Conservation (phyloP, 2,797 vertebrate genomes). For the Brachymystax lenok region DNA sequence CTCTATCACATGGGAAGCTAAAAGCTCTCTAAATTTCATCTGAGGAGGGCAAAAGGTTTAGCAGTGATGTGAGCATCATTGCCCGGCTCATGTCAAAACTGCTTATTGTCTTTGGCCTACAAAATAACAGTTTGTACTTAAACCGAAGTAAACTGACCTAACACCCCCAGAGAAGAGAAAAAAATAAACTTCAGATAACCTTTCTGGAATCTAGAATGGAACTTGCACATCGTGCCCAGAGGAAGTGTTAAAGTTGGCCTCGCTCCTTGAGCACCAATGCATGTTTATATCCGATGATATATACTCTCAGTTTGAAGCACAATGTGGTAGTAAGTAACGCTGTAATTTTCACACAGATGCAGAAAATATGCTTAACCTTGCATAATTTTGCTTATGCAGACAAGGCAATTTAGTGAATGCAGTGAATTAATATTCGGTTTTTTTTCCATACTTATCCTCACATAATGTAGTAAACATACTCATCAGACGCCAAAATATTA, state of each 20-base stretch:
- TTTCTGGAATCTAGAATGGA: constrained; percentile 4
- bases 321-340: neutral
- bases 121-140: constrained; percentile 2
- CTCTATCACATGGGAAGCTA: neutral
- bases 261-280: neutral
- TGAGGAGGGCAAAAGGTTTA: neutral
- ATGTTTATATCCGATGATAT: neutral
- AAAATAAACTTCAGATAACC: constrained; percentile 3
- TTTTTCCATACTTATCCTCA: neutral
- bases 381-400: neutral
- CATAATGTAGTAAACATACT: too few species aligned
- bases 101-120: neutral
- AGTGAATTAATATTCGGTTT: neutral
- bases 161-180: constrained; percentile 3
- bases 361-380: neutral
- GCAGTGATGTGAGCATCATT: neutral
- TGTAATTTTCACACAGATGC: neutral
- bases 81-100: neutral
- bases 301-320: neutral
- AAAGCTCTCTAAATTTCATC: neutral
- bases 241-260: constrained; percentile 5
- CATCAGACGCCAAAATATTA: too few species aligned
- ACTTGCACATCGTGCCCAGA: constrained; percentile 3
- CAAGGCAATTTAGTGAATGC: neutral
- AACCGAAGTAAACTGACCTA: neutral